Evolutionary conservation across 2,113 vertebrate species (phyloP).

Genomic region (Malaclemys terrapin): DNA sequence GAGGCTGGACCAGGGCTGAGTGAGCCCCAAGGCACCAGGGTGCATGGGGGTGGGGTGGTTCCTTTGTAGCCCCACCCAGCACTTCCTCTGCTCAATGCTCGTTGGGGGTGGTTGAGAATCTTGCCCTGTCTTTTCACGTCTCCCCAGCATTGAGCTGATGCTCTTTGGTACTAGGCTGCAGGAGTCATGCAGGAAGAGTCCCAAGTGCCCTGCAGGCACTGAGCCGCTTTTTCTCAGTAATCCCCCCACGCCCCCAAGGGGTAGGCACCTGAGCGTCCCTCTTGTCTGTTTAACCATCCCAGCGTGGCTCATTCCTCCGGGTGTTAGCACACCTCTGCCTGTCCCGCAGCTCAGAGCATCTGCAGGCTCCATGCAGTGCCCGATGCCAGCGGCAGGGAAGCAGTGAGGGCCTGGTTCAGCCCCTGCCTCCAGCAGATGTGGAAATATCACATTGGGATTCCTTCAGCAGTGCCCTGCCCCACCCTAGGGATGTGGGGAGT

Average conservation of each 20-base stretch:
- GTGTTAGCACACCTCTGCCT: neutral
- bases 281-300: neutral
- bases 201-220: too few species aligned
- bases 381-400: neutral
- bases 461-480: neutral
- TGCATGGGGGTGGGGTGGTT: neutral
- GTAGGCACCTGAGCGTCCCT: neutral
- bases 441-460: neutral
- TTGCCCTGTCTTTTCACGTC: neutral
- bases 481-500: neutral
- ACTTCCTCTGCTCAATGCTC: neutral
- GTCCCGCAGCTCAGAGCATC: fast-evolving
- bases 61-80: neutral
- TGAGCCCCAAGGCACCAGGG: neutral
- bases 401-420: too few species aligned
- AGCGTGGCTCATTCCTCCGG: neutral
- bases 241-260: fast-evolving
- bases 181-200: neutral
- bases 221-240: neutral
- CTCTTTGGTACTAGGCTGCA: neutral
- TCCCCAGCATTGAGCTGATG: neutral
- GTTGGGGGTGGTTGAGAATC: neutral
- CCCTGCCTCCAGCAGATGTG: neutral
- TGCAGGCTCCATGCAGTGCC: too few species aligned
- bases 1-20: fast-evolving